Evolutionary conservation across 2,888 invertebrate genomes (phyloP).

Genomic region (Synanthedon vespiformis): DNA sequence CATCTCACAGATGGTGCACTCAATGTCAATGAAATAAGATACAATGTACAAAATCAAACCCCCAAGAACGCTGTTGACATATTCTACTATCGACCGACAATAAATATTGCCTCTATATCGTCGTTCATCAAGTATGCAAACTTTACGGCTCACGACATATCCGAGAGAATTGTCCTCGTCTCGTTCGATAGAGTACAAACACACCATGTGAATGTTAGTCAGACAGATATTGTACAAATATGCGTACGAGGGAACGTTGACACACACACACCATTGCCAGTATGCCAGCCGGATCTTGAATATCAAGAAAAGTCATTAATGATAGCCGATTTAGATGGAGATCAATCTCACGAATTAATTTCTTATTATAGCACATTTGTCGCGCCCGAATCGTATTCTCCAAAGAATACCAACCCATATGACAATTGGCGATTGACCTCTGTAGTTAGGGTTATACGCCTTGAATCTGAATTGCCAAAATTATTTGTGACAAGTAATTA

Average conservation of each 20-base stretch:
- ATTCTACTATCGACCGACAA: conserved; percentile 44
- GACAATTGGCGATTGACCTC: conserved; percentile 75
- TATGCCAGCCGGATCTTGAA: conserved; percentile 81
- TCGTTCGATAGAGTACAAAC: conserved; percentile 80
- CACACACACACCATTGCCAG: conserved; percentile 34
- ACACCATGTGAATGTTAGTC: conserved; percentile 82
- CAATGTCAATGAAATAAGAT: conserved; percentile 50
- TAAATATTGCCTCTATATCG: conserved; percentile 51
- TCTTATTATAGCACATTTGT: conserved; percentile 79
- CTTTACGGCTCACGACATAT: conserved; percentile 70
- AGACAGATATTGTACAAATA: conserved; percentile 81
- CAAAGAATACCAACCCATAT: conserved; percentile 43
- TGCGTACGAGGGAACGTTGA: conserved; percentile 63
- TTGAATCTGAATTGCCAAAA: conserved; percentile 80
- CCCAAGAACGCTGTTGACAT: conserved; percentile 55
- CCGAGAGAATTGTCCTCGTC: conserved; percentile 82
- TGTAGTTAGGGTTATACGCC: conserved; percentile 75
- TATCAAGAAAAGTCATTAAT: conserved; percentile 80
- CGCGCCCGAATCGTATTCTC: conserved; percentile 41
- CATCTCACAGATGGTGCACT: conserved; percentile 61
- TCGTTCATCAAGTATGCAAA: conserved; percentile 57
- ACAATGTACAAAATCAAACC: conserved; percentile 56
- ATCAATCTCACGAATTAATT: conserved; percentile 81
- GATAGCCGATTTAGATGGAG: conserved; percentile 81
- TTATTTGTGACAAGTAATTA: conserved; percentile 63